Evolutionary conservation across 2,888 invertebrate genomes (phyloP).

Genomic region (Amphipyra tragopoginis): DNA sequence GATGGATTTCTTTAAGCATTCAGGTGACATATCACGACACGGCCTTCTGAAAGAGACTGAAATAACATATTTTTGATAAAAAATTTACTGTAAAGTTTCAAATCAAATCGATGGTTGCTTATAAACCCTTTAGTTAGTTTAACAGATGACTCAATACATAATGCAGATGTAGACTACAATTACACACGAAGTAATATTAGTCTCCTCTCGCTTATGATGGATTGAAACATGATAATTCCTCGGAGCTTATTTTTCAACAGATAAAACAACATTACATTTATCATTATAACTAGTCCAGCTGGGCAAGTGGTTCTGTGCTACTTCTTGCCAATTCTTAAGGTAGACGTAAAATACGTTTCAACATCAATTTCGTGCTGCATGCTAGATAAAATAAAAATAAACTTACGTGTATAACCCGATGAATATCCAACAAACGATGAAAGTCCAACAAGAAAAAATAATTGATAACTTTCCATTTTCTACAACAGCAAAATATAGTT

Average conservation of each 20-base stretch:
- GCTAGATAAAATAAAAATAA: background rate
- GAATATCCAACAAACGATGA: constrained; percentile 23
- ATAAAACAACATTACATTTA: no score
- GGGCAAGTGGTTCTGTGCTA: no score
- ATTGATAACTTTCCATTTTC: constrained; percentile 29
- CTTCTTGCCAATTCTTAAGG: no score
- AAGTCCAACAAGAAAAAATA: constrained; percentile 21
- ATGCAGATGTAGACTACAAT: no score
- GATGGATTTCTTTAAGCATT: constrained; percentile 66
- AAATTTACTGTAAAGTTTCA: no score
- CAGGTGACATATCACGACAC: constrained; percentile 64
- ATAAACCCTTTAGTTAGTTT: no score
- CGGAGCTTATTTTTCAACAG: background rate
- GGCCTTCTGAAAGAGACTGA: constrained; percentile 54
- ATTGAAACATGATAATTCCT: background rate
- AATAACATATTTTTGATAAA: background rate
- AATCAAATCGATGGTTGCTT: no score
- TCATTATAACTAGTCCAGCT: no score
- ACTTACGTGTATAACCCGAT: constrained; percentile 50
- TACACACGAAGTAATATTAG: no score
- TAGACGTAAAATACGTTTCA: no score
- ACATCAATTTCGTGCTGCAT: no score
- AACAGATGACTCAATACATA: no score
- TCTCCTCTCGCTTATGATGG: background rate
- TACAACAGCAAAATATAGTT: background rate